These are phyloP conservation scores for Sturnira hondurensis DNA, from an alignment of 2,113 vertebrate genomes.

Conservation along the genomic window DNA sequence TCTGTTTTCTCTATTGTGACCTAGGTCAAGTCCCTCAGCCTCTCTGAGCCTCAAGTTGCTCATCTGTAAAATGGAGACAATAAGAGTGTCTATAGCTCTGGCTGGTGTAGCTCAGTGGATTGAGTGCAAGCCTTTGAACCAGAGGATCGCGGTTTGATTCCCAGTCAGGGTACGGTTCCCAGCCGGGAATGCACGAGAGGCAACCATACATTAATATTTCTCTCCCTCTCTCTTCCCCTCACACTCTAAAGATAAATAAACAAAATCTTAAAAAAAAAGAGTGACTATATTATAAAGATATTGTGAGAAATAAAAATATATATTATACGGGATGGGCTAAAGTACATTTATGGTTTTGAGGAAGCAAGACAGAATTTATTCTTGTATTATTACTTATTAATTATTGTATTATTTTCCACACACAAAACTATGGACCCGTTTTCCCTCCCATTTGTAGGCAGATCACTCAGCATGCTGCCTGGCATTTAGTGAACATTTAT, in stretches of 20 bases:
- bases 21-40: background rate
- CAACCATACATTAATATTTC: no score
- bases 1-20: slow-evolving; percentile 24
- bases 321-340: background rate
- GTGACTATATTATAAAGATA: background rate
- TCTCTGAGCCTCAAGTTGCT: background rate
- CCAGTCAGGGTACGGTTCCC: no score
- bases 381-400: background rate
- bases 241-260: no score
- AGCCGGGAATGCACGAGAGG: no score
- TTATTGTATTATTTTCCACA: background rate
- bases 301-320: background rate
- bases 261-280: no score
- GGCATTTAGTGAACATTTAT: background rate
- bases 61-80: background rate
- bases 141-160: no score
- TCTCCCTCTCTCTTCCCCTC: no score
- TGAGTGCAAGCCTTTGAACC: no score
- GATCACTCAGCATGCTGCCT: background rate
- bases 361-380: background rate
- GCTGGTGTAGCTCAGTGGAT: no score
- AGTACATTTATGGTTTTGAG: background rate
- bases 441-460: background rate
- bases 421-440: background rate
- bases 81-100: no score